These are phyloP conservation scores for Thamnophis sirtalis DNA, from an alignment of 2,113 vertebrate genomes.

Conservation along the genomic window DNA sequence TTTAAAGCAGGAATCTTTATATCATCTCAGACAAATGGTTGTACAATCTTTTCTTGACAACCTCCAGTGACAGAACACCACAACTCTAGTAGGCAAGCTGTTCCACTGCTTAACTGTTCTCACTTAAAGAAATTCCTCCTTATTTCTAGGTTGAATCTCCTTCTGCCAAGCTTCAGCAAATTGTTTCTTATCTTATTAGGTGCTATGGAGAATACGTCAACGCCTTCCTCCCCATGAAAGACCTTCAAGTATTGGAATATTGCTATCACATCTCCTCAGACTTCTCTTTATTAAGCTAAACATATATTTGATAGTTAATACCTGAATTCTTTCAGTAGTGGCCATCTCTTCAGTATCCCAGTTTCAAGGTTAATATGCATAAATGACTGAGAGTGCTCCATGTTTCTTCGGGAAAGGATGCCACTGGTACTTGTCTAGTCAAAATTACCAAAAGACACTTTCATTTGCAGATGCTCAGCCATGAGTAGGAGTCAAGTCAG, in stretches of 20 bases:
- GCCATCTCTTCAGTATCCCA: background rate
- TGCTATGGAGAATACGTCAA: background rate
- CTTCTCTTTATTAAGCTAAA: background rate
- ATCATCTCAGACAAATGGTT: background rate
- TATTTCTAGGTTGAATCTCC: background rate
- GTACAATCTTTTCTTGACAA: background rate
- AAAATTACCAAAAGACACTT: background rate
- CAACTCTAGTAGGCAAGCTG: background rate
- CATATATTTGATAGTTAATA: background rate
- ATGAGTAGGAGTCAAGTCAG: background rate
- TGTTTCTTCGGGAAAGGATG: background rate
- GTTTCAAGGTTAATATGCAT: background rate
- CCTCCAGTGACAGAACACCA: background rate
- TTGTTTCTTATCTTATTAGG: background rate
- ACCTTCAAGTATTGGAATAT: background rate
- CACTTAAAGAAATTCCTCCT: background rate
- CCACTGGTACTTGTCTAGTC: background rate
- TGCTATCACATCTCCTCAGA: background rate
- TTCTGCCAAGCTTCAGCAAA: background rate
- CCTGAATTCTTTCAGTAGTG: background rate
- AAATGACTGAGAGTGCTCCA: background rate
- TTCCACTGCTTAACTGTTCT: background rate
- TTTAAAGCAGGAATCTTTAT: background rate
- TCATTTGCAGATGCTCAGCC: background rate
- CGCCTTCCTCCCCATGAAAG: background rate